Base-by-base conservation (phyloP, 1,140 invertebrate genomes). In the Lordiphosa stackelbergi region DNA sequence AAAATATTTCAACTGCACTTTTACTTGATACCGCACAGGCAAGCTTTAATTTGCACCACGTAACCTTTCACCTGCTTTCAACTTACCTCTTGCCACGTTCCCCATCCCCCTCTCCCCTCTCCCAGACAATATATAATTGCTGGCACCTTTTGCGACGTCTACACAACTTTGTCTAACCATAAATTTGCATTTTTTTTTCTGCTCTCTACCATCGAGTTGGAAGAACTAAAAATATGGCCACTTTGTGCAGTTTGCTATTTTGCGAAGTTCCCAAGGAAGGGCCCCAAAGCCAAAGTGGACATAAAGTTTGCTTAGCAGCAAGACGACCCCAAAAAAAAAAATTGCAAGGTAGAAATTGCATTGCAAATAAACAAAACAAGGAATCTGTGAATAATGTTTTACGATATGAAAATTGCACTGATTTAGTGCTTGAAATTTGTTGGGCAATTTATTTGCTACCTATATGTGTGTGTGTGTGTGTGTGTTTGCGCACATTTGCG, bases 371-470 rank as follows among this genome's bases (percentile, higher is more conserved):
- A 78, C 69, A 78, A 78, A 68, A 55, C 36, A 43, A 42, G 54
- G 35, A 63, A 57, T 52, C 69, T 53, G 73, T 78, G 73, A 78
- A 71, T 78, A 78, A 78, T 78, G 73, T 69, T 59, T 62, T 64
- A 42, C 61, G 73, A 78, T 78, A 78, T 72, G 73, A 69, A 71
- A 78, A 78, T 65, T 69, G 69, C 73, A 78, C 75, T 74, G 74
- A 70, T 81, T 81, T 74, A 81, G 61, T 68, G 62, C 28, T 41
- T 41, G 40, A 54, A 65, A 78, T 78, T 73, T 69, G 55, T 53
- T 55, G 49, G 37, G 53, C 63, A 58, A 72, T 77, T 72, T 77
- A 49, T 77, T 77, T 62, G 8, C 28, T 42, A 16, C 16, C 16
- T 16, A 2, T 58, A 28, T 54, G 19, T 24, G 19, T 19, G 31